Evolutionary conservation across 2,113 vertebrate species (phyloP).

Genomic region (Urocynchramus pylzowi): DNA sequence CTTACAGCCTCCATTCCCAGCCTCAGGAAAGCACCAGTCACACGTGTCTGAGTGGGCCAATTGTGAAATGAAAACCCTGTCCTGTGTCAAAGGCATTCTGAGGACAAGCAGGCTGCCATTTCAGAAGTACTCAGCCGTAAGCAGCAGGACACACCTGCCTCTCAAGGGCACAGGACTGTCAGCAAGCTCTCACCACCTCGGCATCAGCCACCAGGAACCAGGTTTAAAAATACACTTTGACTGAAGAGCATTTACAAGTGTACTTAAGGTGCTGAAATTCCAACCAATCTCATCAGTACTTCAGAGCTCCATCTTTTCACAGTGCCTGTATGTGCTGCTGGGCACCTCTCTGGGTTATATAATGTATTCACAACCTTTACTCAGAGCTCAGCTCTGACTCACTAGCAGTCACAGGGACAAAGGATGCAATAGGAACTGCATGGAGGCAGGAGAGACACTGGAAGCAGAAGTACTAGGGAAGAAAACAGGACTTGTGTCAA

Average conservation of each 20-base stretch:
- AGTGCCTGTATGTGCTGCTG: neutral
- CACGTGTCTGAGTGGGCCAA: neutral
- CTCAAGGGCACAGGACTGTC: neutral
- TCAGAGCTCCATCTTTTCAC: neutral
- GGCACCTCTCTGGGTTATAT: neutral
- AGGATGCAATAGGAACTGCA: fast-evolving
- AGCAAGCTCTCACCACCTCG: neutral
- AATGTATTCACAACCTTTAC: neutral
- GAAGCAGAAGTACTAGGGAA: neutral
- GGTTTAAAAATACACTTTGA: neutral
- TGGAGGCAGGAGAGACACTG: neutral
- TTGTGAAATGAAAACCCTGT: neutral
- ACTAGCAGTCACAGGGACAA: neutral
- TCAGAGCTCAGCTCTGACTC: neutral
- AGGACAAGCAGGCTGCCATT: neutral
- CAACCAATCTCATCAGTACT: neutral
- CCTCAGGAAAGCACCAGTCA: neutral
- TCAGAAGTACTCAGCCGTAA: neutral
- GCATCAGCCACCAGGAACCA: neutral
- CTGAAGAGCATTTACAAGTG: neutral
- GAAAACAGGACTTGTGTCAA: neutral
- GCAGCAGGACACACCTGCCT: neutral
- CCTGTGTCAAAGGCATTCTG: neutral
- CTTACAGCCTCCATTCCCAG: neutral
- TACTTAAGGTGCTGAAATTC: neutral